phyloP scores from a whole-genome alignment of 2,888 invertebrate genomes.

The Acleris sparsana region DNA sequence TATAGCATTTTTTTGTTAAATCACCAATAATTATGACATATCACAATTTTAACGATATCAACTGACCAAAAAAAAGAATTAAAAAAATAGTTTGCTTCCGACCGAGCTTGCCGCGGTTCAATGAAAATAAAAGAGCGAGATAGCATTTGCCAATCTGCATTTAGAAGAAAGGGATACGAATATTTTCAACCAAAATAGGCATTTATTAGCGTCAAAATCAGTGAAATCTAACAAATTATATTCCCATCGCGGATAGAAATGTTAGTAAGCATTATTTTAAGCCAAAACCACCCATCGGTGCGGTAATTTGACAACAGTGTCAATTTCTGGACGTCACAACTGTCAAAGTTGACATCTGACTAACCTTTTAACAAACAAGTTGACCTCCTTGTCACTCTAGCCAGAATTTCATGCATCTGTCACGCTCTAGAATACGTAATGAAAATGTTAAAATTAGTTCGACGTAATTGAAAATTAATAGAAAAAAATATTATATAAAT shows the following conservation, averaged over 20 bases:
- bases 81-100: too few relatives aligned
- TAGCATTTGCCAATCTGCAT: too few relatives aligned
- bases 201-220: too few relatives aligned
- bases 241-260: neutral
- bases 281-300: slow-evolving; percentile 41
- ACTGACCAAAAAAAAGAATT: too few relatives aligned
- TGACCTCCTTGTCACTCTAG: slow-evolving; percentile 71
- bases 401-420: slow-evolving; percentile 77
- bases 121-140: too few relatives aligned
- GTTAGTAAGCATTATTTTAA: slow-evolving; percentile 16
- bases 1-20: too few relatives aligned
- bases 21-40: too few relatives aligned
- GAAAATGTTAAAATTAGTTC: slow-evolving; percentile 34
- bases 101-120: too few relatives aligned
- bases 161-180: too few relatives aligned
- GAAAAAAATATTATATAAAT: neutral
- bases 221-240: too few relatives aligned
- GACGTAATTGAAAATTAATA: slow-evolving; percentile 27
- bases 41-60: too few relatives aligned
- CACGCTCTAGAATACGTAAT: slow-evolving; percentile 79
- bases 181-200: too few relatives aligned
- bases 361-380: slow-evolving; percentile 74
- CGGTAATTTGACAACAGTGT: slow-evolving; percentile 46
- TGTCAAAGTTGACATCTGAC: slow-evolving; percentile 65
- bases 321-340: slow-evolving; percentile 47